Percentiles rank a stretch among this genome's conserved stretches.
phyloP scores from a whole-genome alignment of 1,140 invertebrate species.

The Hylaeus anthracinus region DNA sequence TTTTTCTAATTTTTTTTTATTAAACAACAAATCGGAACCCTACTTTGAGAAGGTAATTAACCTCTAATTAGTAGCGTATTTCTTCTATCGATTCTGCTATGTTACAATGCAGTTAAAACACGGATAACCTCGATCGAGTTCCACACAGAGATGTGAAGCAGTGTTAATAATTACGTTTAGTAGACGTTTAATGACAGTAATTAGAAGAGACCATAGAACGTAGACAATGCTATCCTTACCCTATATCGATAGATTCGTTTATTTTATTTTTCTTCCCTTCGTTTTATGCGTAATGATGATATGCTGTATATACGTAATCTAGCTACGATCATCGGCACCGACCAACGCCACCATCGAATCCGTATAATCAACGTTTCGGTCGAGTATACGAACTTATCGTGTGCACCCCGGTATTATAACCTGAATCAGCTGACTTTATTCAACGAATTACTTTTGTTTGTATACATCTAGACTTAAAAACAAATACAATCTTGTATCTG shows the following conservation, averaged over 20 bases:
- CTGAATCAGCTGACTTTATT: slow-evolving; percentile 39
- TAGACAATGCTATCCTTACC: slow-evolving; percentile 67
- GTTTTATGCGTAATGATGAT: slow-evolving; percentile 69
- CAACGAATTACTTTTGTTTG: slow-evolving; percentile 31
- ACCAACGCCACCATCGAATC: slow-evolving; percentile 22
- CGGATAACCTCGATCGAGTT: slow-evolving; percentile 56
- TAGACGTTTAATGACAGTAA: slow-evolving; percentile 68
- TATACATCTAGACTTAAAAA: slow-evolving; percentile 64
- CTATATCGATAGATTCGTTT: slow-evolving; percentile 64
- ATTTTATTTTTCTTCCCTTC: not conserved
- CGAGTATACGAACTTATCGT: slow-evolving; percentile 7
- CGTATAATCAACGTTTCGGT: slow-evolving; percentile 16
- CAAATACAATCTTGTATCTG: slow-evolving; percentile 60
- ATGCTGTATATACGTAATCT: slow-evolving; percentile 66
- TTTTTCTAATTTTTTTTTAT: too few species aligned
- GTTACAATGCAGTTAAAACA: slow-evolving; percentile 73
- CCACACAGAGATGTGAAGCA: slow-evolving; percentile 65
- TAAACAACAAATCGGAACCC: too few species aligned
- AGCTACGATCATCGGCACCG: slow-evolving; percentile 53
- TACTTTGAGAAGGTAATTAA: slow-evolving; percentile 34
- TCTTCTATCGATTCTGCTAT: slow-evolving; percentile 66
- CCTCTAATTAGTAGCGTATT: slow-evolving; percentile 52
- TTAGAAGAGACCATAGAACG: slow-evolving; percentile 65
- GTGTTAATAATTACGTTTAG: slow-evolving; percentile 56
- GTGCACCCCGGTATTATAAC: not conserved